Evolutionary conservation across 2,113 vertebrate genomes (phyloP).

Genomic region (Rhinogobius similis): DNA sequence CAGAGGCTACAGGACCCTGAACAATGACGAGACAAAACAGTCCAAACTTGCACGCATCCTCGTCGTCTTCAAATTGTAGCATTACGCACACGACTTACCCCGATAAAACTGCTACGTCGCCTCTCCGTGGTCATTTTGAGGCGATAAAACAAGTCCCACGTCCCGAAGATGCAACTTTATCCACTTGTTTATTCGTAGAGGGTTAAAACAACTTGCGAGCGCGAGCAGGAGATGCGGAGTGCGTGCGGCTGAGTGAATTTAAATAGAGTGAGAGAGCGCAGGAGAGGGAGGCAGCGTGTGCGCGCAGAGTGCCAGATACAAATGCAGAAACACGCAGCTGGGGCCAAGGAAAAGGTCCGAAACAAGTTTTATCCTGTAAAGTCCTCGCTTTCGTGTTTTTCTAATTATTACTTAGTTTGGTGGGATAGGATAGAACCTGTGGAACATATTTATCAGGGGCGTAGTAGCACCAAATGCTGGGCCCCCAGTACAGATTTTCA

Average conservation of each 20-base stretch:
- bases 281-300: background rate
- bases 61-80: background rate
- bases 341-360: too few species aligned
- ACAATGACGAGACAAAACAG: slow-evolving; percentile 34
- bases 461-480: too few species aligned
- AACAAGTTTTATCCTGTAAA: too few species aligned
- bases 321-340: background rate
- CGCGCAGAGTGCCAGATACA: background rate
- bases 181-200: background rate
- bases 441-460: too few species aligned
- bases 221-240: slow-evolving; percentile 36
- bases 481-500: too few species aligned
- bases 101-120: slow-evolving; percentile 37
- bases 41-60: background rate
- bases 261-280: slow-evolving; percentile 51
- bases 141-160: background rate
- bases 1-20: slow-evolving; percentile 4
- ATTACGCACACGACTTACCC: slow-evolving; percentile 45
- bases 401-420: too few species aligned
- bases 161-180: background rate
- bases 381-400: too few species aligned
- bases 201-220: slow-evolving; percentile 15
- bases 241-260: slow-evolving; percentile 40
- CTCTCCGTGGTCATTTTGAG: slow-evolving; percentile 55
- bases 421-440: too few species aligned